Percentiles rank a stretch among this genome's conserved stretches.
Evolutionary conservation across 2,113 vertebrate species (phyloP).

Genomic region (Cricetomys ansorgei): DNA sequence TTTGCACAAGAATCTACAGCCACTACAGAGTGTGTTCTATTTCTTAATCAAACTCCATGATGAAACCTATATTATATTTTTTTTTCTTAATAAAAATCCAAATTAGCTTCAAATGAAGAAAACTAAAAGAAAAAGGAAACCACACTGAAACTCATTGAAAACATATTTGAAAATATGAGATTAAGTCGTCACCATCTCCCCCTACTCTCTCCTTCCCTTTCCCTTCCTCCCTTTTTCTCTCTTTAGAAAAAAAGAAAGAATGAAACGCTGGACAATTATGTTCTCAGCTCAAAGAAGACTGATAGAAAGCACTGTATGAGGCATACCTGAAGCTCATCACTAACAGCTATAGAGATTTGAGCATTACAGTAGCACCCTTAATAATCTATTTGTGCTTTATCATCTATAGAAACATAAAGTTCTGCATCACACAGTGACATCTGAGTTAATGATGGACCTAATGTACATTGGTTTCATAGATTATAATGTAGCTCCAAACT

Average conservation of each 20-base stretch:
- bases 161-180: neutral
- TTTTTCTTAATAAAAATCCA: neutral
- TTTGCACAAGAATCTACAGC: neutral
- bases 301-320: neutral
- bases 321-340: neutral
- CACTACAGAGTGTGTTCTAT: no score
- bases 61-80: neutral
- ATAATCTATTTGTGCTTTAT: neutral
- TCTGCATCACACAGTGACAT: neutral
- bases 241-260: neutral
- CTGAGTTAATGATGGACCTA: neutral
- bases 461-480: neutral
- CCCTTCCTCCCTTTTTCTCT: neutral
- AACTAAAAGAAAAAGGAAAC: neutral
- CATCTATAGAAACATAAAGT: neutral
- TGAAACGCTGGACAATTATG: neutral
- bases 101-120: neutral
- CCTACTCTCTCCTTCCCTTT: accelerated
- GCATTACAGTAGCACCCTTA: neutral
- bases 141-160: no score
- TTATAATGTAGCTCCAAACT: neutral
- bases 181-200: no score
- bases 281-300: neutral
- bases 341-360: neutral
- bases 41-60: neutral